phyloP scores from a whole-genome alignment of 2,113 vertebrate species.

The Halichoeres trimaculatus region DNA sequence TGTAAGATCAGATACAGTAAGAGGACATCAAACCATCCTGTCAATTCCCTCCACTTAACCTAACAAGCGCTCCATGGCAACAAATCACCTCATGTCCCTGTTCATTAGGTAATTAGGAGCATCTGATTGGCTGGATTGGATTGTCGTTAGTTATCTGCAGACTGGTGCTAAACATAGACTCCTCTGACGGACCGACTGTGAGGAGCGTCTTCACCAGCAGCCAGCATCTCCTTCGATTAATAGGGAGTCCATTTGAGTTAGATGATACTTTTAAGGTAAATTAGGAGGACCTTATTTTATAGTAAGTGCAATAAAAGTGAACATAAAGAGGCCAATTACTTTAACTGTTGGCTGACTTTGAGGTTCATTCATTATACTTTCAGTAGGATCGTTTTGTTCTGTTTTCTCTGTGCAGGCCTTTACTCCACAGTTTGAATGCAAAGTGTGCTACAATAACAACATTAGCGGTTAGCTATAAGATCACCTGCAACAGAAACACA shows the following conservation, averaged over 20 bases:
- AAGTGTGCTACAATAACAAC: constrained; percentile 61
- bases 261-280: constrained; percentile 54
- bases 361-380: constrained; percentile 11
- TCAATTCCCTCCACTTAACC: constrained; percentile 86
- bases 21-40: constrained; percentile 68
- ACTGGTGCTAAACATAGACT: constrained; percentile 56
- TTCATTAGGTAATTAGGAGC: constrained; percentile 86
- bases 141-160: constrained; percentile 77
- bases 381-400: constrained; percentile 11
- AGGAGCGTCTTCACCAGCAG: constrained; percentile 51
- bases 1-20: constrained; percentile 46
- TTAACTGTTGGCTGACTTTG: constrained; percentile 26
- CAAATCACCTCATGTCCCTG: constrained; percentile 83
- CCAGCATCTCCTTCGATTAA: constrained; percentile 32
- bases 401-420: background rate
- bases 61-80: constrained; percentile 83
- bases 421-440: constrained; percentile 65
- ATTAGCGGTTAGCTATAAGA: constrained; percentile 47
- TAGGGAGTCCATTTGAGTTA: constrained; percentile 33
- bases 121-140: constrained; percentile 77
- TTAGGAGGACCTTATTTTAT: constrained; percentile 33
- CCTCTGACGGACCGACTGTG: constrained; percentile 65
- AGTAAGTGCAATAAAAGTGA: constrained; percentile 54
- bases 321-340: constrained; percentile 49
- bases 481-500: constrained; percentile 52